phyloP scores from a whole-genome alignment of 2,797 vertebrate genomes.

The Allochrocebus solatus region DNA sequence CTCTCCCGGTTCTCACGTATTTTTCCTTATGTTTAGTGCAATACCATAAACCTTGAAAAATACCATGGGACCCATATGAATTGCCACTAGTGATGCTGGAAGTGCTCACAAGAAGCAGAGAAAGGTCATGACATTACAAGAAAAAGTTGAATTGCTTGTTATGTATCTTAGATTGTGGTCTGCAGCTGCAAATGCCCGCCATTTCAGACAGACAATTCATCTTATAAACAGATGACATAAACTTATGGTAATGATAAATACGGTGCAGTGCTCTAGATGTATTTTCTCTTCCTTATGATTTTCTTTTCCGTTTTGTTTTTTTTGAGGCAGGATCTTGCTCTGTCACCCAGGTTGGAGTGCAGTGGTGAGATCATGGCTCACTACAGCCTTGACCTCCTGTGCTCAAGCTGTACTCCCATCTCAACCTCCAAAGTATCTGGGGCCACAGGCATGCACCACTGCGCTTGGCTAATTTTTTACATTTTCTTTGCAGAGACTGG shows the following conservation, averaged over 20 bases:
- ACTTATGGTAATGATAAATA: neutral
- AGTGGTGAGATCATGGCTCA: neutral
- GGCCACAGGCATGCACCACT: neutral
- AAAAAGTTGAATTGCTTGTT: neutral
- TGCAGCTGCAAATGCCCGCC: neutral
- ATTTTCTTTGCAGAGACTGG: neutral
- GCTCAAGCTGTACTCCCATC: neutral
- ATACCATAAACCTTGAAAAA: neutral
- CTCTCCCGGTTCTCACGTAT: neutral
- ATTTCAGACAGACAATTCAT: neutral
- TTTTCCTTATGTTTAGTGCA: neutral
- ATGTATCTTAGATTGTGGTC: neutral
- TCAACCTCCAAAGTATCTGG: neutral
- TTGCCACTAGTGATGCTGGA: neutral
- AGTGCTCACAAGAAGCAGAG: neutral
- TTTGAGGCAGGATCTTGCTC: neutral
- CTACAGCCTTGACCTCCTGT: neutral
- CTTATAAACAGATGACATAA: neutral
- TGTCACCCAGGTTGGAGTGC: neutral
- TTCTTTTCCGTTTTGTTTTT: neutral
- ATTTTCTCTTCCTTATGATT: neutral
- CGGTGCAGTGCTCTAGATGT: neutral
- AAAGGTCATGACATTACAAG: neutral
- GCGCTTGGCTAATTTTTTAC: neutral
- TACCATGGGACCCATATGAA: neutral